A percentile compares a stretch with the other conserved stretches of the same genome.
Evolutionary conservation across 2,888 invertebrate species (phyloP).

Genomic region (Phasia obesa): DNA sequence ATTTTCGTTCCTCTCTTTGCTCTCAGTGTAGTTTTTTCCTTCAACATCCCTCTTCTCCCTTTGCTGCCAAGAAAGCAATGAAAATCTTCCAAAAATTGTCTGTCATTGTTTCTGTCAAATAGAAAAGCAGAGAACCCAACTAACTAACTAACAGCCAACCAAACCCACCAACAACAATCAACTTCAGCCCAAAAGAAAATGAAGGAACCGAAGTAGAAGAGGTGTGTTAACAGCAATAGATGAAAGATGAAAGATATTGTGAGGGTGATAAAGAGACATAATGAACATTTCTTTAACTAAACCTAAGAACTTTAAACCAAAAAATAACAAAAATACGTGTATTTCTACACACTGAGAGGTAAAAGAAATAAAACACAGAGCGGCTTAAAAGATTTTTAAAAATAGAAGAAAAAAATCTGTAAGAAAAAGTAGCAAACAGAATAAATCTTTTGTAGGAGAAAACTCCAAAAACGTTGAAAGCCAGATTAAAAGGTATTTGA

Average conservation of each 20-base stretch:
- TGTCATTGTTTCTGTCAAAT: constrained; percentile 38
- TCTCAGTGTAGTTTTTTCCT: constrained; percentile 29
- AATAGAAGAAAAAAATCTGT: constrained; percentile 3
- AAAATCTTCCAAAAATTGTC: constrained; percentile 40
- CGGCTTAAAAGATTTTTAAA: constrained; percentile 52
- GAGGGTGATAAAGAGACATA: constrained; percentile 71
- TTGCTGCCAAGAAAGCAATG: neutral
- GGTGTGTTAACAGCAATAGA: constrained; percentile 10
- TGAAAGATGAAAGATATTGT: constrained; percentile 63
- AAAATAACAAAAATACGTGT: constrained; percentile 26
- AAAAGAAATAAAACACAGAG: constrained; percentile 46
- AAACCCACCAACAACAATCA: constrained; percentile 20
- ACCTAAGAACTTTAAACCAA: constrained; percentile 34
- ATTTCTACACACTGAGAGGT: constrained; percentile 4
- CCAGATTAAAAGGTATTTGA: constrained; percentile 16
- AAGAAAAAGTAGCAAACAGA: constrained; percentile 28
- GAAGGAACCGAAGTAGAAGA: neutral
- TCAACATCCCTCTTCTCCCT: neutral
- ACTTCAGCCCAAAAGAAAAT: neutral
- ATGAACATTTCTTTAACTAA: constrained; percentile 64
- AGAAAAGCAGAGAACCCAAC: neutral
- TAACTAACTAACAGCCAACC: constrained; percentile 25
- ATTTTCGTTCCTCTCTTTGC: neutral
- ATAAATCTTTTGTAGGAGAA: constrained; percentile 24
- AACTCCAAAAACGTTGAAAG: neutral